These are phyloP conservation scores for Galeopterus variegatus DNA, from an alignment of 2,113 vertebrate genomes.

Conservation along the genomic window DNA sequence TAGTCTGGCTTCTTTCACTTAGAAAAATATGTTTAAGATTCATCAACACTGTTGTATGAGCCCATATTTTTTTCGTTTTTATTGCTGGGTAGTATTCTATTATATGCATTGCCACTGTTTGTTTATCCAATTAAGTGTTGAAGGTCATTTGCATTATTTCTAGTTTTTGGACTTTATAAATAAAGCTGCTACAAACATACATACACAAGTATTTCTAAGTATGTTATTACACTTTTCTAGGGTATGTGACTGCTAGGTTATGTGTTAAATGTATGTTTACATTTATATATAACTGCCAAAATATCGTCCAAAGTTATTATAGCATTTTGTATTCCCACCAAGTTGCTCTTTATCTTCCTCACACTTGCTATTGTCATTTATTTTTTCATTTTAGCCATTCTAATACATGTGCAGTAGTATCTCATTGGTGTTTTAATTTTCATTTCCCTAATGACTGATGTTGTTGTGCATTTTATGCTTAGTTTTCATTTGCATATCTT, in stretches of 20 bases:
- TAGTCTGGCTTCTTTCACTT: not conserved
- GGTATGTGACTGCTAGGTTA: not conserved
- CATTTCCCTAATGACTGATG: not conserved
- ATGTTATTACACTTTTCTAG: not conserved
- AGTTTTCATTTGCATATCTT: not conserved
- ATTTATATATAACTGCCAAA: not conserved
- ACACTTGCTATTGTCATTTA: not conserved
- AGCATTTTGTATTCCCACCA: not conserved
- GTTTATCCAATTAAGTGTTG: not conserved
- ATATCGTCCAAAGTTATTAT: not conserved
- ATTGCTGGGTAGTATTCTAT: not conserved
- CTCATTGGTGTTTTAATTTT: not conserved
- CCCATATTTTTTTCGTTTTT: not conserved
- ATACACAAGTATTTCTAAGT: not conserved
- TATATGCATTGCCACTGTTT: not conserved
- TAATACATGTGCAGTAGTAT: not conserved
- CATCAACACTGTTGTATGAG: not conserved
- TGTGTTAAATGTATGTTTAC: not conserved
- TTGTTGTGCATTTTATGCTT: not conserved
- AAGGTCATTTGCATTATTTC: not conserved
- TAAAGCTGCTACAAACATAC: not conserved
- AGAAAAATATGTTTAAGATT: not conserved
- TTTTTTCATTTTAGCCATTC: not conserved
- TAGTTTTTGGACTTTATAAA: not conserved
- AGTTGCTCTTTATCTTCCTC: not conserved